Evolutionary conservation across 2,113 vertebrate genomes (phyloP), one percentile per base, ranked within the genome.

Genomic region (Maccullochella peelii): DNA sequence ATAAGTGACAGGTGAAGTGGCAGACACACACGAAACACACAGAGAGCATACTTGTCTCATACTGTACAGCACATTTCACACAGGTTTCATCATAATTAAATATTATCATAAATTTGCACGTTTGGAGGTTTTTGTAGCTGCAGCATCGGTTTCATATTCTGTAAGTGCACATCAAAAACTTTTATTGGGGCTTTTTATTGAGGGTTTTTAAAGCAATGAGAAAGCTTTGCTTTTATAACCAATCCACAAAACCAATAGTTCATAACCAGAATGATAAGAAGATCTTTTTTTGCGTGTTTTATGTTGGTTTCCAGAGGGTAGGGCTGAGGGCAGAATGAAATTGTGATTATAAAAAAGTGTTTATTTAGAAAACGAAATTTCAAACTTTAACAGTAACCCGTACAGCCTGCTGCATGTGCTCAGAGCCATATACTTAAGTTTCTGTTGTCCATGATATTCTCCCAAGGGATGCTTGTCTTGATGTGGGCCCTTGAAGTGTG

Each of bases 401-500:
- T 21, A 44, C 47, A 49, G 55, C 47, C 25, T 36, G 23, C 50
- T 66, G 44, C 33, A 15, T 76, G 57, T 71, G 70, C 71, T 80
- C 14, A 1, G 44, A 77, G 86, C 47, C 47, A 63, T 54, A 57
- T 65, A 23, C 47, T 66, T 70, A 20, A 23, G 44, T 44, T 63
- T 74, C 52, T 86, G n/a, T 71, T 66, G 70, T 74, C 38, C 20
- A 5, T 73, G 68, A 75, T 70, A 1, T 30, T 81, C 57, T 83
- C 73, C 57, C 73, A 40, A 65, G 67, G 38, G 70, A 81, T 8
- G 6, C 25, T 68, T 74, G 66, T 81, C 66, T 85, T 85, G 63
- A 72, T 76, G 79, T 72, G n/a, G 72, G 58, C 49, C 55, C 84
- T 90, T 84, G 69, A 86, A 79, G 88, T 78, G 71, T 77, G 62